phyloP scores from a whole-genome alignment of 2,797 vertebrate species.

The Paramormyrops hopkinsi region DNA sequence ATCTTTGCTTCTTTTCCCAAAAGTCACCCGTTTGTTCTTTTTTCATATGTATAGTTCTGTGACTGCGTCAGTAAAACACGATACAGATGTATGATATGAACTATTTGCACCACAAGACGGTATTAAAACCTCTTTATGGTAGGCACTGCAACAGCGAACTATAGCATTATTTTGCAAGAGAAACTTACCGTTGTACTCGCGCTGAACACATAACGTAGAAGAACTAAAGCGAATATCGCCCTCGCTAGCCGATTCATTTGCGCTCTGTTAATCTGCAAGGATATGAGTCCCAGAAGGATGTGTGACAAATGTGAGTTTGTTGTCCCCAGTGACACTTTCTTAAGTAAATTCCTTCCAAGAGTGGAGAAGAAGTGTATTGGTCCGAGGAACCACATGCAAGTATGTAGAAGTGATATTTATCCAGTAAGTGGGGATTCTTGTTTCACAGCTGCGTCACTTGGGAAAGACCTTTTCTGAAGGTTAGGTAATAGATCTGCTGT shows the following conservation, averaged over 20 bases:
- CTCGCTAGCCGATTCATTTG: slow-evolving; percentile 19
- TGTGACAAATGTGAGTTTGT: neutral
- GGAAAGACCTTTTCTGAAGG: slow-evolving; percentile 30
- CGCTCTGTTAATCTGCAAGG: neutral
- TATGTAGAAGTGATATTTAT: slow-evolving; percentile 51
- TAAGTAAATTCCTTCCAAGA: slow-evolving; percentile 45
- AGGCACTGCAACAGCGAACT: neutral
- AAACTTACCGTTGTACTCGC: slow-evolving; percentile 45
- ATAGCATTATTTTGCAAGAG: neutral
- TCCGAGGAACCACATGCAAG: slow-evolving; percentile 45
- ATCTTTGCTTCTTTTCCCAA: neutral
- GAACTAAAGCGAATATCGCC: slow-evolving; percentile 31
- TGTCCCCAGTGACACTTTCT: slow-evolving; percentile 25
- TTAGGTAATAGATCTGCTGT: slow-evolving; percentile 5
- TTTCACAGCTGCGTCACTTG: slow-evolving; percentile 56
- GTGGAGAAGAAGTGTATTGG: slow-evolving; percentile 33
- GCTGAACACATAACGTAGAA: slow-evolving; percentile 40
- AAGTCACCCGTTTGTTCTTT: neutral
- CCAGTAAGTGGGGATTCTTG: slow-evolving; percentile 32
- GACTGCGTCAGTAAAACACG: neutral
- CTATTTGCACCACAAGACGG: neutral
- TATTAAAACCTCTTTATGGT: neutral
- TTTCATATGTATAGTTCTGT: neutral
- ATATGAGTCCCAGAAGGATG: slow-evolving; percentile 14
- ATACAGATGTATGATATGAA: neutral